phyloP scores from a whole-genome alignment of 2,113 vertebrate genomes.

The Urocitellus parryii region DNA sequence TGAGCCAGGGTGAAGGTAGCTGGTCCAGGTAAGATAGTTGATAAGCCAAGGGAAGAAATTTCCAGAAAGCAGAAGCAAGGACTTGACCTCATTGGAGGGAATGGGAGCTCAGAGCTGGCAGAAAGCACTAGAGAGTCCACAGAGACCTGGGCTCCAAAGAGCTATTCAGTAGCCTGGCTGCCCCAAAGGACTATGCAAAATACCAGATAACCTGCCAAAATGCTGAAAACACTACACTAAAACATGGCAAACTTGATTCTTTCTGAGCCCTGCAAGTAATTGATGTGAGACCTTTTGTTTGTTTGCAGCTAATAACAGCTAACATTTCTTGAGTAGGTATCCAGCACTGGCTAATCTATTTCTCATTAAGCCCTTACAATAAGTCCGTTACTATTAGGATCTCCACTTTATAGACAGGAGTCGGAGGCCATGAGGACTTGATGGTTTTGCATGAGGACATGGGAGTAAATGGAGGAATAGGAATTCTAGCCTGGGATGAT shows the following conservation, averaged over 20 bases:
- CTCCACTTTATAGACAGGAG: conserved; percentile 35
- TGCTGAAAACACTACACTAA: neutral
- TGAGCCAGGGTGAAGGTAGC: neutral
- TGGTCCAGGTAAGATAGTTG: neutral
- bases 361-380: conserved; percentile 17
- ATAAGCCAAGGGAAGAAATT: neutral
- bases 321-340: conserved; percentile 40
- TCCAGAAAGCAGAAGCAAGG: neutral
- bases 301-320: conserved; percentile 50
- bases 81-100: neutral
- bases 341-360: conserved; percentile 20
- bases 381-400: neutral
- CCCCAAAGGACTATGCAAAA: neutral
- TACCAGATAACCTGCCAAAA: neutral
- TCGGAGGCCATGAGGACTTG: conserved; percentile 7
- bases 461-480: conserved; percentile 20
- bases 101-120: conserved; percentile 11
- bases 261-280: conserved; percentile 34
- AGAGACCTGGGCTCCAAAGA: neutral
- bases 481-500: neutral
- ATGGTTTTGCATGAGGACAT: neutral
- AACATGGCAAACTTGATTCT: neutral
- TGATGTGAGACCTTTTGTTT: conserved; percentile 38
- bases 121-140: conserved; percentile 3
- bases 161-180: neutral